These are phyloP conservation scores for Oceanodroma tethys DNA, from an alignment of 2,113 vertebrate species.

Conservation along the genomic window DNA sequence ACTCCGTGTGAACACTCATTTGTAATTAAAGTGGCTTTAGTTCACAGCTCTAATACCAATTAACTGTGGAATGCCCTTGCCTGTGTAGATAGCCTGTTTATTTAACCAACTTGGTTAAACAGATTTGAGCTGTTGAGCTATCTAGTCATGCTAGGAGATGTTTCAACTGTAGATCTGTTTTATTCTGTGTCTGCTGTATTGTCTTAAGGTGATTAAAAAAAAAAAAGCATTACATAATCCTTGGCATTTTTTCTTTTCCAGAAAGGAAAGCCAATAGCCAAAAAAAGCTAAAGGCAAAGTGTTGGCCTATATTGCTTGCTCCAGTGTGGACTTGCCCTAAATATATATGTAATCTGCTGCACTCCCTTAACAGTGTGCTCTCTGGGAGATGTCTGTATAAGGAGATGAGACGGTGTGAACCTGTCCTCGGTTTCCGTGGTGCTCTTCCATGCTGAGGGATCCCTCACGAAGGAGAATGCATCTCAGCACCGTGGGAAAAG, in stretches of 20 bases:
- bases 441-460: neutral
- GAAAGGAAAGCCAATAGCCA: neutral
- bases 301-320: neutral
- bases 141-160: neutral
- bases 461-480: neutral
- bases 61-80: neutral
- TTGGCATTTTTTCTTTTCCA: slow-evolving; percentile 2
- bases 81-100: neutral
- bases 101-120: neutral
- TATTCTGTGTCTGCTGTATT: neutral
- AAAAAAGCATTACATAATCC: neutral
- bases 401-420: neutral
- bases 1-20: slow-evolving; percentile 31
- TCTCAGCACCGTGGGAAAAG: slow-evolving; percentile 20
- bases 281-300: neutral
- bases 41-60: neutral
- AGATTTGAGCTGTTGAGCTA: neutral
- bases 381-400: neutral
- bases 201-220: neutral
- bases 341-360: neutral
- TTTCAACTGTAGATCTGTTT: neutral
- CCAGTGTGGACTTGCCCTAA: neutral
- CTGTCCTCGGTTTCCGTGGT: slow-evolving; percentile 26
- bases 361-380: neutral
- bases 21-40: slow-evolving; percentile 43